Conservation (phyloP, 2,888 invertebrate species). For the Chydorus sphaericus region DNA sequence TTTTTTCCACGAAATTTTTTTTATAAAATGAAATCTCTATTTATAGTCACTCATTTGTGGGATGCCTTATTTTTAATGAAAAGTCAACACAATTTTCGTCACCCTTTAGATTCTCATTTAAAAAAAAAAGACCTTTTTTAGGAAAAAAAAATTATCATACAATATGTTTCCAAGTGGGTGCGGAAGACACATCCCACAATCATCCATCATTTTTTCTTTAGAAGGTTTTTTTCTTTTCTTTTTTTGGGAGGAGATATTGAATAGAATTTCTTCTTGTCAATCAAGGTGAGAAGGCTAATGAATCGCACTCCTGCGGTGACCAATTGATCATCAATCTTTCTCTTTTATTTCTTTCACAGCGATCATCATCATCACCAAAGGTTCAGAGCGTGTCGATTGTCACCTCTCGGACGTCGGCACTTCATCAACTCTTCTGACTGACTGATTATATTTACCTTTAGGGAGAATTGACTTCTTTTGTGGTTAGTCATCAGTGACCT, state of each 20-base stretch:
- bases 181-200: too few species aligned
- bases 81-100: constrained; percentile 6
- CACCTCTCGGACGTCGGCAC: neutral
- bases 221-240: too few species aligned
- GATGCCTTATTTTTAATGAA: neutral
- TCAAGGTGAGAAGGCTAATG: constrained; percentile 1
- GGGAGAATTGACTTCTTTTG: too few species aligned
- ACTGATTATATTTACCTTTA: neutral
- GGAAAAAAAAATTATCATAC: neutral
- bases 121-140: neutral
- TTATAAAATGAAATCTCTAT: too few species aligned
- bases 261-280: neutral
- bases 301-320: constrained; percentile 1
- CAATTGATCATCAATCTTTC: constrained; percentile 6
- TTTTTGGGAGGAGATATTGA: neutral
- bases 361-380: neutral
- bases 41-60: constrained; percentile 4
- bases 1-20: too few species aligned
- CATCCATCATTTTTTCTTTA: too few species aligned
- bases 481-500: too few species aligned
- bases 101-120: neutral
- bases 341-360: neutral
- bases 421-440: neutral
- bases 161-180: too few species aligned
- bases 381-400: neutral